Evolutionary conservation across 2,888 invertebrate genomes (phyloP), one percentile per base, ranked within the genome.

Genomic region (Poecilus cupreus): DNA sequence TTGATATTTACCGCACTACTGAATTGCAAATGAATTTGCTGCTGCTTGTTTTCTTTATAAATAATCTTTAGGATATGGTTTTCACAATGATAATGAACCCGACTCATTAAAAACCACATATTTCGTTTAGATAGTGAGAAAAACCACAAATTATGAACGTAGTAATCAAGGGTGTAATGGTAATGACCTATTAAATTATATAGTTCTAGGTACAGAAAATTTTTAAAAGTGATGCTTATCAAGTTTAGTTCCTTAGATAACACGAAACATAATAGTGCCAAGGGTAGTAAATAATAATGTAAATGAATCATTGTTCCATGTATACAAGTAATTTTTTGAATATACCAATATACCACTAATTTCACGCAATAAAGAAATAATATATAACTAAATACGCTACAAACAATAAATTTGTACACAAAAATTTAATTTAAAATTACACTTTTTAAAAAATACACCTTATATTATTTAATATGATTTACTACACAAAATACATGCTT

Each of bases 91-190:
- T 24, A 51, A 60, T 64, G 8, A 13, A 68, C n/a, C 18, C 16
- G 64, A 4, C 37, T 37, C 16, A 18, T 37, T 37, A 54, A 8
- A 18, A 76, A 76, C 57, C 64, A 26, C 46, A 64, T 22, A 24
- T 60, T 68, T 78, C 24, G 39, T 51, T 46, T 8, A 20, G 43
- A 39, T 57, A 77, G 13, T 16, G 13, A 43, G 43, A 57, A 78
- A 78, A 60, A 64, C 78, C 78, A 46, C 78, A 78, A 39, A 64
- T 78, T 64, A 68, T n/a, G 16, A 51, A 51, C 13, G 8, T 51
- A 3, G 16, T 8, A 51, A 4, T 43, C 60, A 60, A 13, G n/a
- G 24, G 57, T 13, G 24, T 10, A 3, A 37, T 68, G 64, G 64
- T 68, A 32, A 68, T 68, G 64, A 68, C 64, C 37, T n/a, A 68